These are phyloP conservation scores for Listronotus bonariensis DNA, from an alignment of 1,140 invertebrate genomes.

Conservation along the genomic window DNA sequence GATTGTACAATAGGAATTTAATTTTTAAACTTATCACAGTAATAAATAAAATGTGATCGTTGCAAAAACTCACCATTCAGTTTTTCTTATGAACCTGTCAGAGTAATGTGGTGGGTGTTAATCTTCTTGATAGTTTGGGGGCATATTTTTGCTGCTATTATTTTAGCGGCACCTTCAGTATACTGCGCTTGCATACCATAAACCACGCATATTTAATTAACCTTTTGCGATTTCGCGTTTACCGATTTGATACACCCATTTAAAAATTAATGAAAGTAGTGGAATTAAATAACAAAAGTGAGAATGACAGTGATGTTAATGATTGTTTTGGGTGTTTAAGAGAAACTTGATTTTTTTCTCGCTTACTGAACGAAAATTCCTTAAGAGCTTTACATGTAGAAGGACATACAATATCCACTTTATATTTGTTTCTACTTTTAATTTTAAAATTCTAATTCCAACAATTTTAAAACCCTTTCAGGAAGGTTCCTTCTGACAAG, in stretches of 20 bases:
- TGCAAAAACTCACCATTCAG: constrained; percentile 17
- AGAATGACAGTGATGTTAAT: constrained; percentile 13
- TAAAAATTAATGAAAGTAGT: constrained; percentile 36
- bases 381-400: too few species aligned
- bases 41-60: background rate
- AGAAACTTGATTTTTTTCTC: too few species aligned
- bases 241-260: constrained; percentile 33
- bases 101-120: constrained; percentile 27
- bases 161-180: constrained; percentile 36
- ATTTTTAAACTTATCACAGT: too few species aligned
- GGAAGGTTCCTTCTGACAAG: too few species aligned
- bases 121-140: constrained; percentile 27
- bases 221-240: constrained; percentile 12
- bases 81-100: constrained; percentile 22
- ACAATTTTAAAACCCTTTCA: too few species aligned
- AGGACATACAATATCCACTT: too few species aligned
- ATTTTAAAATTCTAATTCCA: too few species aligned
- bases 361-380: too few species aligned
- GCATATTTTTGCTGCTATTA: constrained; percentile 32
- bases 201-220: constrained; percentile 26
- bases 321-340: background rate
- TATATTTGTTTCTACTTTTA: too few species aligned
- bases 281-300: constrained; percentile 25
- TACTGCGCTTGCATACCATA: constrained; percentile 13
- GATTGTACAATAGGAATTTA: too few species aligned